Evolutionary conservation across 2,113 vertebrate species (phyloP).

Genomic region (Psilopogon haemacephalus): DNA sequence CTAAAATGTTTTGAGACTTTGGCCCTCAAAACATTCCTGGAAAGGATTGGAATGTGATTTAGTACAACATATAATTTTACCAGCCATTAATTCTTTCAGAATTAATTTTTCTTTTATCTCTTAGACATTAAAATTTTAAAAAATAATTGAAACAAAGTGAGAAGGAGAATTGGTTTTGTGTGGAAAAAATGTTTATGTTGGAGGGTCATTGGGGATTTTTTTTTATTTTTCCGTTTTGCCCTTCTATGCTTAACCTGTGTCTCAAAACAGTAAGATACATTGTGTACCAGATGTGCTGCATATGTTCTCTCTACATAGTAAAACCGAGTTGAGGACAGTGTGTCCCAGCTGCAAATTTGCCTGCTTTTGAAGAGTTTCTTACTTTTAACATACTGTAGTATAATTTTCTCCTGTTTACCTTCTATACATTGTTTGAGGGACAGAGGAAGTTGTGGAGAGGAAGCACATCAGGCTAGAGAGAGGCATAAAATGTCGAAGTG

Average conservation of each 20-base stretch:
- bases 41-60: not conserved
- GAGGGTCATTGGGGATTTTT: too few species aligned
- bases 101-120: not conserved
- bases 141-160: not conserved
- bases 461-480: not conserved
- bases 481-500: not conserved
- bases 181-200: not conserved
- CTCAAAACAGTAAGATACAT: conserved; percentile 4
- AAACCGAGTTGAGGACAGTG: not conserved
- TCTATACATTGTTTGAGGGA: fast-evolving
- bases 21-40: not conserved
- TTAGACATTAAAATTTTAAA: not conserved
- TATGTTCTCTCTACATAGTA: conserved; percentile 1
- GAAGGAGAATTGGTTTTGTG: not conserved
- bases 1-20: not conserved
- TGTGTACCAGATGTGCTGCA: not conserved
- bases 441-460: not conserved
- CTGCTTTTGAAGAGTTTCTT: not conserved
- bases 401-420: not conserved
- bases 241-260: not conserved
- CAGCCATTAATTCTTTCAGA: not conserved
- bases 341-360: not conserved
- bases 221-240: not conserved
- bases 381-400: not conserved
- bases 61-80: not conserved